Evolutionary conservation across 2,113 vertebrate species (phyloP).

Genomic region (Osmerus eperlanus): DNA sequence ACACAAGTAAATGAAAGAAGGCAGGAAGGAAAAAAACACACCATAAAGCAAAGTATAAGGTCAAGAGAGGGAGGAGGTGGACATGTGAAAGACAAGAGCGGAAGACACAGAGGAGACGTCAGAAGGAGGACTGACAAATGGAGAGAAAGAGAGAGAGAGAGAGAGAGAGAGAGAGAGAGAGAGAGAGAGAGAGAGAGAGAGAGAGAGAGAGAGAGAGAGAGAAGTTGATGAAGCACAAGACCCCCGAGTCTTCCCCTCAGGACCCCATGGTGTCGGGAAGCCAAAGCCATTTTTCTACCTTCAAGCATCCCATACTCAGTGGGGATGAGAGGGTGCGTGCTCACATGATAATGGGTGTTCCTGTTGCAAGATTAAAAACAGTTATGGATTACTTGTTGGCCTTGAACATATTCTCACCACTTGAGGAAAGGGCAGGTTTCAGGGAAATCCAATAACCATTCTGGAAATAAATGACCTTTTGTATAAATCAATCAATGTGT

Average conservation of each 20-base stretch:
- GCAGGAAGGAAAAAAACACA: neutral
- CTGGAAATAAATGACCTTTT: conserved; percentile 50
- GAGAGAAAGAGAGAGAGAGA: neutral
- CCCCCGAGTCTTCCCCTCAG: neutral
- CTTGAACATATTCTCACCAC: neutral
- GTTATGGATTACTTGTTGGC: neutral
- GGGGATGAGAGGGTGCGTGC: neutral
- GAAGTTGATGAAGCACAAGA: neutral
- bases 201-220: neutral
- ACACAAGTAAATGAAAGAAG: neutral
- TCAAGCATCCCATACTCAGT: conserved; percentile 13
- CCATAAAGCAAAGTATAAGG: neutral
- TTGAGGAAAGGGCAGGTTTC: conserved; percentile 16
- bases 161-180: neutral
- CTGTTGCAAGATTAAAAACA: too few species aligned
- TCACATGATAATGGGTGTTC: too few species aligned
- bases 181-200: neutral
- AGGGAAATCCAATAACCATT: conserved; percentile 38
- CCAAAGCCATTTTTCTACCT: neutral
- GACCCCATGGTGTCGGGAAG: neutral
- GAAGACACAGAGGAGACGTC: neutral
- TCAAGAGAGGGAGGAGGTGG: neutral
- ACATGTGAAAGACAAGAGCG: neutral
- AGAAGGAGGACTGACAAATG: neutral
- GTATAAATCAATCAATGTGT: conserved; percentile 27